These are phyloP conservation scores for Tineola bisselliella DNA, from an alignment of 2,888 invertebrate species.

Conservation along the genomic window DNA sequence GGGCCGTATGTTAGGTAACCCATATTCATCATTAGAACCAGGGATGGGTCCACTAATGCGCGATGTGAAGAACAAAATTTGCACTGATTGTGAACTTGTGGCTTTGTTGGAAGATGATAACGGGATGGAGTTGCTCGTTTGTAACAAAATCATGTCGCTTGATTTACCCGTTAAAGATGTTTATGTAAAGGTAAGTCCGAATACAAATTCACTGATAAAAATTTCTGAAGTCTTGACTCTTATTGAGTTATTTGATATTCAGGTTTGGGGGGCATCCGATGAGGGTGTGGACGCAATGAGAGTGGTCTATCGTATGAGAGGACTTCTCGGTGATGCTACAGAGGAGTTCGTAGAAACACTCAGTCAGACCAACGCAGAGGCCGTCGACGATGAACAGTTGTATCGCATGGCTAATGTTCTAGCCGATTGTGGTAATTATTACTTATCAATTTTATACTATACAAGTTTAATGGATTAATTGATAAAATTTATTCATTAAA, in stretches of 20 bases:
- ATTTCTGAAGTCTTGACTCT: neutral
- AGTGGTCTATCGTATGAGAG: conserved; percentile 97
- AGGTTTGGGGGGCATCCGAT: conserved; percentile 89
- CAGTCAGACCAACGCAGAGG: conserved; percentile 82
- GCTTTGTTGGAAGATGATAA: conserved; percentile 97
- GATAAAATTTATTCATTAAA: conserved; percentile 12
- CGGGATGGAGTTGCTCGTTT: conserved; percentile 97
- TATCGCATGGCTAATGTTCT: conserved; percentile 71
- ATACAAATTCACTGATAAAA: too few species aligned
- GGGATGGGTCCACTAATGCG: conserved; percentile 98
- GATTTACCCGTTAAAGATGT: conserved; percentile 96
- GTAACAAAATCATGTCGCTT: conserved; percentile 97
- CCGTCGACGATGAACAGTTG: conserved; percentile 93
- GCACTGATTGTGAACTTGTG: conserved; percentile 97
- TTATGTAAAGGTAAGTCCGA: conserved; percentile 70
- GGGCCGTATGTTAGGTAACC: conserved; percentile 97
- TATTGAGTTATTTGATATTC: neutral
- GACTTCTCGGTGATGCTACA: conserved; percentile 96
- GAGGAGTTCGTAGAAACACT: conserved; percentile 98
- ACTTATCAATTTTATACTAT: neutral
- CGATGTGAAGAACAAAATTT: conserved; percentile 98
- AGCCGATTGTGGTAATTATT: conserved; percentile 50
- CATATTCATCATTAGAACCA: conserved; percentile 92
- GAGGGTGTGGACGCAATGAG: conserved; percentile 96
- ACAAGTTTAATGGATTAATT: too few species aligned